These are phyloP conservation scores for Bicyclus anynana DNA, from an alignment of 1,140 invertebrate species.

Conservation along the genomic window DNA sequence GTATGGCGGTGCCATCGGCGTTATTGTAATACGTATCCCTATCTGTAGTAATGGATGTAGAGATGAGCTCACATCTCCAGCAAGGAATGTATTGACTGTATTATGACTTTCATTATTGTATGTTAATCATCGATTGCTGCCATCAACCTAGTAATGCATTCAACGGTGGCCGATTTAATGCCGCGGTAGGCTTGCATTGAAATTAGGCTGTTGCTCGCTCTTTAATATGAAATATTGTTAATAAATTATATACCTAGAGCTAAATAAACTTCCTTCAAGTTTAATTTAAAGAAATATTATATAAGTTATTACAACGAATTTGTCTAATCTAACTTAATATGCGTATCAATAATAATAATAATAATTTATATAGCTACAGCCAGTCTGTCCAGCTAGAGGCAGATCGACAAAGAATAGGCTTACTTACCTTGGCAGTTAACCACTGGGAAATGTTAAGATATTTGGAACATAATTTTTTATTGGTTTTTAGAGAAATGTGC, in stretches of 20 bases:
- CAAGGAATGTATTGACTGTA: conserved; percentile 15
- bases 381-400: too few species aligned
- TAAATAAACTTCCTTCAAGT: too few species aligned
- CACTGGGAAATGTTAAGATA: too few species aligned
- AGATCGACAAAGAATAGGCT: too few species aligned
- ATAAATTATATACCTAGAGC: background rate
- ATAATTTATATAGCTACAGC: too few species aligned
- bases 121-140: conserved; percentile 17
- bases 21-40: conserved; percentile 3
- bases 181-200: conserved; percentile 5
- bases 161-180: conserved; percentile 9
- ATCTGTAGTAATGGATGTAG: conserved; percentile 4
- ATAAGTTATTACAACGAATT: too few species aligned
- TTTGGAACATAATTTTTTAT: too few species aligned
- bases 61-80: conserved; percentile 9
- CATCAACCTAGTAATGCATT: conserved; percentile 16
- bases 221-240: conserved; percentile 2
- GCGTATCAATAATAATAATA: too few species aligned
- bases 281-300: too few species aligned
- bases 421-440: too few species aligned
- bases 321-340: too few species aligned
- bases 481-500: too few species aligned
- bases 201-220: conserved; percentile 10
- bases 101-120: conserved; percentile 22
- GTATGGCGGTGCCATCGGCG: conserved; percentile 8